Conservation (phyloP, 1,140 invertebrate species). For the Brachionus asplanchnoidis region DNA sequence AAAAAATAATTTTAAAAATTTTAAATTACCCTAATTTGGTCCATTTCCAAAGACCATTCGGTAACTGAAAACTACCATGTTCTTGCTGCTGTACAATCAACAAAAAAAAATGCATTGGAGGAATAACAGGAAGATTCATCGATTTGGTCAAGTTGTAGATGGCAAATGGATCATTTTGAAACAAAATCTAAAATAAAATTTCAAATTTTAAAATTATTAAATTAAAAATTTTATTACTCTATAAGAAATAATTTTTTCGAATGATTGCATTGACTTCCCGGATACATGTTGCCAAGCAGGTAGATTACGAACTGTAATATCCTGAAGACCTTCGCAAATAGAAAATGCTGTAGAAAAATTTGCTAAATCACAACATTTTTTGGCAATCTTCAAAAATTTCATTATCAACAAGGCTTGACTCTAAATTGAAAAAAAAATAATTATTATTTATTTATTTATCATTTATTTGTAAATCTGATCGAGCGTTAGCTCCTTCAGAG, state of each 20-base stretch:
- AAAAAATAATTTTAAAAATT: background rate
- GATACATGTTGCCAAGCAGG: slow-evolving; percentile 29
- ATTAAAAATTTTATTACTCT: background rate
- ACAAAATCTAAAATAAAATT: background rate
- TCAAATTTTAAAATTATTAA: background rate
- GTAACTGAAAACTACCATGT: slow-evolving; percentile 16
- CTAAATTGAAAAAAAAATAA: background rate
- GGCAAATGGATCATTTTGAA: slow-evolving; percentile 37
- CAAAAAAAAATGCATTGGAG: slow-evolving; percentile 38
- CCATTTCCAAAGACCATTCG: slow-evolving; percentile 39
- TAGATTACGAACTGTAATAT: slow-evolving; percentile 27
- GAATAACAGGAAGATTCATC: slow-evolving; percentile 18
- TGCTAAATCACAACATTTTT: slow-evolving; percentile 3
- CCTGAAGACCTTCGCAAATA: slow-evolving; percentile 14
- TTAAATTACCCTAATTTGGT: slow-evolving; percentile 22
- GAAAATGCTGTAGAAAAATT: slow-evolving; percentile 36
- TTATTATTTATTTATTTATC: background rate
- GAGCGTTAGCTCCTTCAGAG: too few relatives aligned
- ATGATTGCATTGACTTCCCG: background rate
- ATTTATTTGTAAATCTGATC: too few relatives aligned
- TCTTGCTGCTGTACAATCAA: slow-evolving; percentile 36
- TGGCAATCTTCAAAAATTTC: slow-evolving; percentile 30
- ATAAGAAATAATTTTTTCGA: slow-evolving; percentile 9
- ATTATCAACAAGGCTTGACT: slow-evolving; percentile 4
- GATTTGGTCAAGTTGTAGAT: slow-evolving; percentile 25